These are phyloP conservation scores for Grallaria varia DNA, from an alignment of 2,113 vertebrate genomes.

Conservation along the genomic window DNA sequence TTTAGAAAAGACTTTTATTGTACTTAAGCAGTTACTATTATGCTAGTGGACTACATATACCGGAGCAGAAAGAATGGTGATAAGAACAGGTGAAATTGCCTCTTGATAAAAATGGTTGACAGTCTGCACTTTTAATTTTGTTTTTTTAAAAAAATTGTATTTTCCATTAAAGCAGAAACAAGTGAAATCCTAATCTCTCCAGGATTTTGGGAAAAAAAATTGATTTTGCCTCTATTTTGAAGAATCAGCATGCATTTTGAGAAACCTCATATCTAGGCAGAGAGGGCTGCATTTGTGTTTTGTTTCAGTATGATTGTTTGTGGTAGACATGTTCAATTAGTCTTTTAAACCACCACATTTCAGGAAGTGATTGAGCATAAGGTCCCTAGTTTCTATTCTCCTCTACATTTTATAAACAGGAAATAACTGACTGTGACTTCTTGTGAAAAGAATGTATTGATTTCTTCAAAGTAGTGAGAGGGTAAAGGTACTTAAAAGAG, in stretches of 20 bases:
- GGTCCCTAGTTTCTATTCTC: background rate
- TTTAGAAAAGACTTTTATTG: background rate
- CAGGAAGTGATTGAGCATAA: background rate
- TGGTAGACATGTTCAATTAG: background rate
- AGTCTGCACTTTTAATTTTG: background rate
- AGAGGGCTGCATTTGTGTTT: background rate
- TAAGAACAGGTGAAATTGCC: background rate
- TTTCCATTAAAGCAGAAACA: background rate
- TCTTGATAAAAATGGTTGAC: background rate
- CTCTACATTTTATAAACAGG: background rate
- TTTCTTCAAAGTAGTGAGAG: background rate
- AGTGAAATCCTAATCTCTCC: background rate
- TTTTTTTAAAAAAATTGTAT: background rate
- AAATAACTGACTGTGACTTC: background rate
- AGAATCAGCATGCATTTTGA: background rate
- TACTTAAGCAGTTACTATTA: background rate
- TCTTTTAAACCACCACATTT: background rate
- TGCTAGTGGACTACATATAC: background rate
- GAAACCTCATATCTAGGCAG: background rate
- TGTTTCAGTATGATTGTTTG: background rate
- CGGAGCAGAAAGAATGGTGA: background rate
- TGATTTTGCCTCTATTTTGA: background rate
- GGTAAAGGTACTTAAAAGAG: background rate
- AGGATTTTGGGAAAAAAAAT: background rate
- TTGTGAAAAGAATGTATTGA: background rate